Conservation (phyloP, 2,797 vertebrate species). For the Galaxias olidus region DNA sequence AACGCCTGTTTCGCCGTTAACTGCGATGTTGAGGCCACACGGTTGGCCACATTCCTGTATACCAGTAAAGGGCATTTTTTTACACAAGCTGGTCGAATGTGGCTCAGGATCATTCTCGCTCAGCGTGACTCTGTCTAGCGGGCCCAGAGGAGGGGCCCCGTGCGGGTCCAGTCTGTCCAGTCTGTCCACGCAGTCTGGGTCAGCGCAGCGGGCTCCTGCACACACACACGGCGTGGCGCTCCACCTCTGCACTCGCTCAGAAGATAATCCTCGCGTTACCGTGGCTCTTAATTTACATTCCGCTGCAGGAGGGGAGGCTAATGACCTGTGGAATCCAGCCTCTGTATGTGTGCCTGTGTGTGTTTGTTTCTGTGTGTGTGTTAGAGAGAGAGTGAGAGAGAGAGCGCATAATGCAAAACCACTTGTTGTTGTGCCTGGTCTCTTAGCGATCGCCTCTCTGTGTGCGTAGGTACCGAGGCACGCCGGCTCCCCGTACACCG, state of each 20-base stretch:
- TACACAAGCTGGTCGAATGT: too few relatives aligned
- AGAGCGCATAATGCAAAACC: background rate
- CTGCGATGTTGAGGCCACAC: too few relatives aligned
- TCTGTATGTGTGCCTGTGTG: conserved; percentile 4
- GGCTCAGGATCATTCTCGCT: too few relatives aligned
- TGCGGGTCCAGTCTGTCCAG: too few relatives aligned
- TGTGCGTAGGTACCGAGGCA: conserved; percentile 86
- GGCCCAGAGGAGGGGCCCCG: background rate
- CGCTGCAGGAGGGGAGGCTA: conserved; percentile 43
- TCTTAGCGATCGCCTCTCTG: background rate
- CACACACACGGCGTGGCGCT: conserved; percentile 3
- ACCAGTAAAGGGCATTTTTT: too few relatives aligned
- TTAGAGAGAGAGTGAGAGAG: background rate
- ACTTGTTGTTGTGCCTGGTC: too few relatives aligned
- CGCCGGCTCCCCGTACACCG: conserved; percentile 84
- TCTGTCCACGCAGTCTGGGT: too few relatives aligned
- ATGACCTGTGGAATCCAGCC: conserved; percentile 50
- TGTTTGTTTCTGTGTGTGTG: conserved; percentile 8
- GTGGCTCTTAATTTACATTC: conserved; percentile 56
- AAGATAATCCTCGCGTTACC: conserved; percentile 42
- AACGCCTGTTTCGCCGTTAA: too few relatives aligned
- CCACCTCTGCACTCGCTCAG: conserved; percentile 44
- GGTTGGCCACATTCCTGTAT: too few relatives aligned
- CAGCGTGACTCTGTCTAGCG: conserved; percentile 28
- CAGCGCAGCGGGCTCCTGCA: background rate